Evolutionary conservation across 2,113 vertebrate species (phyloP).

Genomic region (Danio rerio): DNA sequence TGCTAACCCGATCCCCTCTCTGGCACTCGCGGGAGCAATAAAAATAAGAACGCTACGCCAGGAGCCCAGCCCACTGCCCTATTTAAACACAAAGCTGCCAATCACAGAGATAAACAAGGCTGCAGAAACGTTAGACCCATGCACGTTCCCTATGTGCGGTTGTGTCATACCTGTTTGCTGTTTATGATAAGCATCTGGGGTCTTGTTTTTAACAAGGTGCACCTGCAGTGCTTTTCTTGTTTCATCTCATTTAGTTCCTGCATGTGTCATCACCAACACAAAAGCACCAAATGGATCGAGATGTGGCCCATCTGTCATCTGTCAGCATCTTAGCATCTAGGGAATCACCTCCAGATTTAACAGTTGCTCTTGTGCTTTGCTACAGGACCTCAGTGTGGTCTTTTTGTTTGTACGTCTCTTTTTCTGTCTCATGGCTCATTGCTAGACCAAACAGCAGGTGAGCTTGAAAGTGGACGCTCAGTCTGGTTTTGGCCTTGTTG

Average conservation of each 20-base stretch:
- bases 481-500: conserved; percentile 3
- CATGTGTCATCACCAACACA: conserved; percentile 22
- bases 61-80: conserved; percentile 64
- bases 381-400: background rate
- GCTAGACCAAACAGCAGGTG: conserved; percentile 53
- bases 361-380: conserved; percentile 21
- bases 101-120: conserved; percentile 72
- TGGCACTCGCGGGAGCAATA: conserved; percentile 75
- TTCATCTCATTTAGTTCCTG: conserved; percentile 27
- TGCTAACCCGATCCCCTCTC: conserved; percentile 69
- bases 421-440: conserved; percentile 31
- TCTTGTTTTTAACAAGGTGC: conserved; percentile 18
- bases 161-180: conserved; percentile 16
- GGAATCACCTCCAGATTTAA: conserved; percentile 5
- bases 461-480: conserved; percentile 39
- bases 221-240: conserved; percentile 14
- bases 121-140: background rate
- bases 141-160: background rate
- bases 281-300: conserved; percentile 27
- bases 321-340: conserved; percentile 14
- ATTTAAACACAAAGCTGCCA: conserved; percentile 73
- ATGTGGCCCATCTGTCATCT: conserved; percentile 42
- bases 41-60: conserved; percentile 68
- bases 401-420: conserved; percentile 8
- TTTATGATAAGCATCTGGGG: conserved; percentile 2